phyloP scores from a whole-genome alignment of 2,113 vertebrate genomes.

The Dromiciops gliroides region DNA sequence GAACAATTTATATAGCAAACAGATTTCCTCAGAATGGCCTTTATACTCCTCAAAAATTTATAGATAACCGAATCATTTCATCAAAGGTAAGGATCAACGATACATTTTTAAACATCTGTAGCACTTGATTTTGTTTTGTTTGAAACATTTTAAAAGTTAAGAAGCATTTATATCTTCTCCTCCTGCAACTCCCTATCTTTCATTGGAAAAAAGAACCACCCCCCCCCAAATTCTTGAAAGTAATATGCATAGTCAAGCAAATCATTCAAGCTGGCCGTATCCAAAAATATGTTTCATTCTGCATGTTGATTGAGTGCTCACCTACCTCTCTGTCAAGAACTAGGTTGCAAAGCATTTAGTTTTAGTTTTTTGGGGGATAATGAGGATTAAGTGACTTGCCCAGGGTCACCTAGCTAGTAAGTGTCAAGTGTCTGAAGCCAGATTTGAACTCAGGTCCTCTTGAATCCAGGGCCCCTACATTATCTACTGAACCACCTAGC shows the following conservation, averaged over 20 bases:
- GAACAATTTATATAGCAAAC: constrained; percentile 98
- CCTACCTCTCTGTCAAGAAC: not conserved
- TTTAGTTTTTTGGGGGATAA: too few relatives aligned
- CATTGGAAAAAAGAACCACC: not conserved
- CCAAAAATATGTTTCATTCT: not conserved
- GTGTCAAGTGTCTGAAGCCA: too few relatives aligned
- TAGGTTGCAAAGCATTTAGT: not conserved
- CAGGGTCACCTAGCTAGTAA: too few relatives aligned
- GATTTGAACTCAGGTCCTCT: too few relatives aligned
- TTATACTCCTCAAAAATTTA: constrained; percentile 96
- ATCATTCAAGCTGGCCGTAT: not conserved
- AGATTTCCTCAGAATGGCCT: constrained; percentile 95
- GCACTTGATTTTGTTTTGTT: constrained; percentile 4
- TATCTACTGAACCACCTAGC: too few relatives aligned
- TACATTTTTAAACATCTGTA: constrained; percentile 10
- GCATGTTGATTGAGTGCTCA: not conserved
- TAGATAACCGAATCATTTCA: constrained; percentile 98
- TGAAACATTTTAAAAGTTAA: not conserved
- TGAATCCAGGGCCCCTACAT: too few relatives aligned
- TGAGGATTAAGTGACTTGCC: too few relatives aligned
- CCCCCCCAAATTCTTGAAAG: not conserved
- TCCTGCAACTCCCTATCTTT: not conserved
- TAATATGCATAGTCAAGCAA: not conserved
- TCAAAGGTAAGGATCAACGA: constrained; percentile 91
- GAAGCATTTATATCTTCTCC: constrained; percentile 16